Base-by-base conservation (phyloP, 53 echinoderm and acorn worm genomes). In the Echinometra lucunter region DNA sequence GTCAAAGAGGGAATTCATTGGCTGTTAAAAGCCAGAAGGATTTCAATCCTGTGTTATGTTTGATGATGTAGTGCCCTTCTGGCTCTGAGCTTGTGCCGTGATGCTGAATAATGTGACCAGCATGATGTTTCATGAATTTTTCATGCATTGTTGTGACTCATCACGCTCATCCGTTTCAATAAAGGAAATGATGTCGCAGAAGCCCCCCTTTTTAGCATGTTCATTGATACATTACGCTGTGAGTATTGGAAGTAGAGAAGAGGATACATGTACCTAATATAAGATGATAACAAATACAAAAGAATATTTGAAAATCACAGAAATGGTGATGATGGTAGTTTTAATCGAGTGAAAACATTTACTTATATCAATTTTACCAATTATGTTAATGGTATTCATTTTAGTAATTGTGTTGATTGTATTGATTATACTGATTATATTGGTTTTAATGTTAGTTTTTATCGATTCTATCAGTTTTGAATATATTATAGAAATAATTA, bases 61-160 rank as follows among this genome's bases (percentile, higher is more conserved):
- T n/a, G n/a, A 72, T 35, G 35, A 32, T 1, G 12, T 72, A 72
- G 35, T 63, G 72, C 35, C 35, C 13, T 34, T 34, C 13, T 72
- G 13, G 32, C 72, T 35, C 72, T 32, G 15, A 72, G 35, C 35
- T 34, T 6, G 42, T 7, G 6, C 42, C 42, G 42, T 78, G 21
- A 21, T 40, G 35, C 78, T 78, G 38, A 42, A 78, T 78, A 23
- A 70, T 70, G 40, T 83, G 85, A n/a, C 11, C 1, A 1, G 27
- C 47, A 8, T 49, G 49, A 8, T 49, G 49, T n/a, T 49, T 85
- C 85, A 85, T 85, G 49, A 45, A 85, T 85, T 25, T 81, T 85
- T 85, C 85, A 85, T 85, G 0, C 12, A 85, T n/a, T 28, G 3
- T 30, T 85, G n/a, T 85, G 85, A 85, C 53, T 85, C 85, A 85